A percentile compares a stretch with the other conserved stretches of the same genome.
Conservation (phyloP, 2,113 vertebrate genomes). For the Semicossyphus pulcher region DNA sequence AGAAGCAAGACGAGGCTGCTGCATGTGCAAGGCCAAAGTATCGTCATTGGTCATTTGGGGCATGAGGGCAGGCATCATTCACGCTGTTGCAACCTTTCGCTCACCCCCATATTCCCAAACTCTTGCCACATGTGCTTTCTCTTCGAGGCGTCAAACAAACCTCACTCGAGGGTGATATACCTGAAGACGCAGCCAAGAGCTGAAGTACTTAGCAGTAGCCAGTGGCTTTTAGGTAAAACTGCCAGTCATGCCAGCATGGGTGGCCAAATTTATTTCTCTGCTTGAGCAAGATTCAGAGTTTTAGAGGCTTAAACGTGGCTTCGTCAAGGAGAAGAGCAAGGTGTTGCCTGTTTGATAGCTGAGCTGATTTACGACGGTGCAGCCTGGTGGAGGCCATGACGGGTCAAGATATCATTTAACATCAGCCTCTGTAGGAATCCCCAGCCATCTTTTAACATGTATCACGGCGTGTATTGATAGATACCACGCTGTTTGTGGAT, state of each 20-base stretch:
- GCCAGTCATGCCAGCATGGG: constrained; percentile 13
- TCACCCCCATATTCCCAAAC: background rate
- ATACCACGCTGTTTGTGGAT: background rate
- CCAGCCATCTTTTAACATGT: background rate
- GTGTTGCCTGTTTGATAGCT: background rate
- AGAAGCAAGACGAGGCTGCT: too few relatives aligned
- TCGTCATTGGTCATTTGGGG: too few relatives aligned
- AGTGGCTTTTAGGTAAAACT: constrained; percentile 33
- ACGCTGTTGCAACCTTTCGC: background rate
- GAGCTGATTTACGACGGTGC: constrained; percentile 5
- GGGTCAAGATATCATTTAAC: constrained; percentile 17
- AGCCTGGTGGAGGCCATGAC: background rate
- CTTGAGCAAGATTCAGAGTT: background rate
- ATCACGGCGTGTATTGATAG: background rate
- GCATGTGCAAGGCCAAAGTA: too few relatives aligned
- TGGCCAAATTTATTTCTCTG: constrained; percentile 25
- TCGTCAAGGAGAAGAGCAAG: background rate
- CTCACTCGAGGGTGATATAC: background rate
- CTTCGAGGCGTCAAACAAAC: constrained; percentile 6
- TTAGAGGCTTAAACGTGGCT: constrained; percentile 1
- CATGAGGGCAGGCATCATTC: background rate
- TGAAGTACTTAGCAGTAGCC: constrained; percentile 19
- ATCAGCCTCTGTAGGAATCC: background rate
- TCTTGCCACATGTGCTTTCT: constrained; percentile 3
- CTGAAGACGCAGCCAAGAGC: constrained; percentile 4